These are phyloP conservation scores for Conopomorpha cramerella DNA, from an alignment of 1,140 invertebrate genomes.

Conservation along the genomic window DNA sequence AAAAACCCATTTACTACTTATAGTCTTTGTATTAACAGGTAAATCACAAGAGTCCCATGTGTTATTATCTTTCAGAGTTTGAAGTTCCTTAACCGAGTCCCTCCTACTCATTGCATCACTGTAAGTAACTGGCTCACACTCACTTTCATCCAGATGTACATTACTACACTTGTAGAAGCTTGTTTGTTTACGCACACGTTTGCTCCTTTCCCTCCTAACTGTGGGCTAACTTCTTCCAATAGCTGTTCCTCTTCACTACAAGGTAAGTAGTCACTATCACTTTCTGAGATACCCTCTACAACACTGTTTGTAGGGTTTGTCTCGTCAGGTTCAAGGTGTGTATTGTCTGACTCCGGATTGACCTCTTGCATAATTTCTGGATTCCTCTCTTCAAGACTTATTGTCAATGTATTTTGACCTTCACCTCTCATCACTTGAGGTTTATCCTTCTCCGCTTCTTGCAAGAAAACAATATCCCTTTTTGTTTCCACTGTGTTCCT, in stretches of 20 bases:
- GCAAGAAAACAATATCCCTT: too few species aligned
- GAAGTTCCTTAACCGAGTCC: slow-evolving; percentile 15
- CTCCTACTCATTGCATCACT: slow-evolving; percentile 14
- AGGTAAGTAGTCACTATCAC: too few species aligned
- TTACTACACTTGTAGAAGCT: slow-evolving; percentile 12
- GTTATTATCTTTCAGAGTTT: slow-evolving; percentile 19
- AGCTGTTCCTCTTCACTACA: slow-evolving; percentile 10
- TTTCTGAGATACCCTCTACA: too few species aligned
- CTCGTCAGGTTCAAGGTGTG: too few species aligned
- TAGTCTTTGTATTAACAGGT: slow-evolving; percentile 10
- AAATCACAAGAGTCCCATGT: slow-evolving; percentile 12
- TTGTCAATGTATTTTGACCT: too few species aligned
- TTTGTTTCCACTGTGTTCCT: too few species aligned
- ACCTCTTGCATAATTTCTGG: too few species aligned
- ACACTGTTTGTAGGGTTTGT: too few species aligned
- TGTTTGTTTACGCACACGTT: slow-evolving; percentile 10
- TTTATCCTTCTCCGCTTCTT: too few species aligned
- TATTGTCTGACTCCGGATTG: too few species aligned
- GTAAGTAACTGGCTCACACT: slow-evolving; percentile 15
- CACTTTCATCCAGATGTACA: slow-evolving; percentile 7
- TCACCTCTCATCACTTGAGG: too few species aligned
- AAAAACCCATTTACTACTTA: slow-evolving; percentile 23
- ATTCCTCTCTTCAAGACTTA: too few species aligned
- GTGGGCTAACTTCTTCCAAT: slow-evolving; percentile 8
- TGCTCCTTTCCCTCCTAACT: slow-evolving; percentile 6